Percentiles rank a stretch among this genome's conserved stretches.
phyloP scores from a whole-genome alignment of 2,113 vertebrate species.

The Hipposideros armiger region DNA sequence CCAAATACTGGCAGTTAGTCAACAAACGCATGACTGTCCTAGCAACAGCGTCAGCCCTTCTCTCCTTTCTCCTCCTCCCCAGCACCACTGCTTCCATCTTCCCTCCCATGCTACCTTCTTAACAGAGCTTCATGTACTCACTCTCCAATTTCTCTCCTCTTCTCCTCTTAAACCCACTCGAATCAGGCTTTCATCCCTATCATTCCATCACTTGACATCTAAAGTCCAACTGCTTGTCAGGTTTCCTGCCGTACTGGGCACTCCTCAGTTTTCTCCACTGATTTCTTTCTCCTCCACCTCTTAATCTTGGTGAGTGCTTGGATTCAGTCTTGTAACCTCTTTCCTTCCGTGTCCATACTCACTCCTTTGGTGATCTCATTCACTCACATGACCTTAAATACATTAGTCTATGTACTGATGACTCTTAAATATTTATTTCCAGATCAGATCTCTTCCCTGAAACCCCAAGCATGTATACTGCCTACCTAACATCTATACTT shows the following conservation, averaged over 20 bases:
- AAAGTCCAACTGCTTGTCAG: background rate
- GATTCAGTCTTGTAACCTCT: background rate
- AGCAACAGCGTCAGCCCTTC: background rate
- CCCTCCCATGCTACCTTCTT: background rate
- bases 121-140: background rate
- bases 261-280: background rate
- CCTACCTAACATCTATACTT: background rate
- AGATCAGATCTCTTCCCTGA: background rate
- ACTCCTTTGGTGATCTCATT: background rate
- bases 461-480: background rate
- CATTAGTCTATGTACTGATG: background rate
- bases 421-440: background rate
- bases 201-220: background rate
- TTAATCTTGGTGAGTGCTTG: background rate
- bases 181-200: background rate
- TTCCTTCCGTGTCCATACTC: background rate
- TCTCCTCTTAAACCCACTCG: background rate
- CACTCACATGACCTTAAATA: background rate
- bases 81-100: background rate
- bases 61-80: background rate
- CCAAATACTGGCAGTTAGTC: background rate
- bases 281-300: background rate
- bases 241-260: background rate
- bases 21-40: background rate
- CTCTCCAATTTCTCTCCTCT: background rate